Percentiles rank a stretch among this genome's conserved stretches.
Conservation (phyloP, 1,140 invertebrate species). For the Calosoma granatense region DNA sequence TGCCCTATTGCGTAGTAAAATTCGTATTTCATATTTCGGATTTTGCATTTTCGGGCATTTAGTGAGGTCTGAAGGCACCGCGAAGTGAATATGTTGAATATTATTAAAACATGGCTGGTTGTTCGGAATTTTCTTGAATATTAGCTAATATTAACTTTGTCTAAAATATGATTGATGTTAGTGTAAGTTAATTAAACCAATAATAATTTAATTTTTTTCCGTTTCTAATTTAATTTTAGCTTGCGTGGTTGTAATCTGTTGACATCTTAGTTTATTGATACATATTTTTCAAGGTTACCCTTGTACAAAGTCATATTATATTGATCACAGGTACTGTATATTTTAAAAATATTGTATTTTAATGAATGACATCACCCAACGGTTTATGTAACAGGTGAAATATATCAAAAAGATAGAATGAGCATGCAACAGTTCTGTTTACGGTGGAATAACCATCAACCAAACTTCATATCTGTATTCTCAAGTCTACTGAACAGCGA, state of each 20-base stretch:
- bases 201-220: not conserved
- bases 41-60: too few relatives aligned
- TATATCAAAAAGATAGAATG: slow-evolving; percentile 35
- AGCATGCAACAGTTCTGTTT: slow-evolving; percentile 77
- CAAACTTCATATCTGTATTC: slow-evolving; percentile 80
- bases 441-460: slow-evolving; percentile 82
- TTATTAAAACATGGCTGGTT: not conserved
- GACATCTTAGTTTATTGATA: not conserved
- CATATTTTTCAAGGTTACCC: slow-evolving; percentile 1
- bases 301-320: not conserved
- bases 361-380: not conserved
- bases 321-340: not conserved
- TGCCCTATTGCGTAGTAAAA: too few relatives aligned
- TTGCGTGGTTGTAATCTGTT: not conserved
- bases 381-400: not conserved
- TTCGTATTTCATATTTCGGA: too few relatives aligned
- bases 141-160: not conserved
- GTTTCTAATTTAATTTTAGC: not conserved
- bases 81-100: too few relatives aligned
- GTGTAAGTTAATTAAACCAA: not conserved
- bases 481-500: slow-evolving; percentile 67
- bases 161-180: not conserved
- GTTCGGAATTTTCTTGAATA: not conserved
- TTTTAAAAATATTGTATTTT: not conserved
- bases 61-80: too few relatives aligned